phyloP scores from a whole-genome alignment of 1,140 invertebrate genomes.

The Drosophila ercepeae region DNA sequence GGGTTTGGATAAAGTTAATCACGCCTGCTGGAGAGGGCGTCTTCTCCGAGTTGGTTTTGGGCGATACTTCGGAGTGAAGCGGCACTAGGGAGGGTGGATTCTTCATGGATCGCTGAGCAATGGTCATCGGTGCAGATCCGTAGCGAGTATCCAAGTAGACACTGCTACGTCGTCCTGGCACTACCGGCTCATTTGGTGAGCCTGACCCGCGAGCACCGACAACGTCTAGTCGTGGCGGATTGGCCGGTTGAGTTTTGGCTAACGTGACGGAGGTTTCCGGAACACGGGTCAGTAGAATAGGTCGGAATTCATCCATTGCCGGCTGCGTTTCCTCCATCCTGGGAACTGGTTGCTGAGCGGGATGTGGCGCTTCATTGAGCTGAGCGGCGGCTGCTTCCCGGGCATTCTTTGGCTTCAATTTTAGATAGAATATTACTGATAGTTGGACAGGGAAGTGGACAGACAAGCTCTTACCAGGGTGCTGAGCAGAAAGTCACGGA shows the following conservation, averaged over 20 bases:
- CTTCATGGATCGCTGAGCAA: slow-evolving; percentile 68
- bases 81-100: slow-evolving; percentile 46
- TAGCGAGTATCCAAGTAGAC: slow-evolving; percentile 59
- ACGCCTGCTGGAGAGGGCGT: slow-evolving; percentile 61
- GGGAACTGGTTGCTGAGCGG: neutral
- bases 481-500: slow-evolving; percentile 71
- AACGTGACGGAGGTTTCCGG: slow-evolving; percentile 39
- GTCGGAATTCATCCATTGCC: slow-evolving; percentile 50
- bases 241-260: neutral
- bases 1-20: slow-evolving; percentile 70
- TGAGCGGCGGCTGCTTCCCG: slow-evolving; percentile 38
- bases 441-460: neutral
- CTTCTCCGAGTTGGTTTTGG: slow-evolving; percentile 37
- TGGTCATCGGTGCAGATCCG: slow-evolving; percentile 65
- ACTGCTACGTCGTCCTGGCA: slow-evolving; percentile 49
- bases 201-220: neutral
- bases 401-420: slow-evolving; percentile 55
- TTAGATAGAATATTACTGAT: neutral
- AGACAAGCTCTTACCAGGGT: slow-evolving; percentile 57
- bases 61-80: slow-evolving; percentile 21
- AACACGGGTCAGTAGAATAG: slow-evolving; percentile 42
- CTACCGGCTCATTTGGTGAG: neutral
- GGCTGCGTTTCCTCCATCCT: neutral
- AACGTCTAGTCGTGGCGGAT: neutral
- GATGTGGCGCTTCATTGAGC: slow-evolving; percentile 2